phyloP scores from a whole-genome alignment of 2,888 invertebrate species.

The Camptogramma bilineatum region DNA sequence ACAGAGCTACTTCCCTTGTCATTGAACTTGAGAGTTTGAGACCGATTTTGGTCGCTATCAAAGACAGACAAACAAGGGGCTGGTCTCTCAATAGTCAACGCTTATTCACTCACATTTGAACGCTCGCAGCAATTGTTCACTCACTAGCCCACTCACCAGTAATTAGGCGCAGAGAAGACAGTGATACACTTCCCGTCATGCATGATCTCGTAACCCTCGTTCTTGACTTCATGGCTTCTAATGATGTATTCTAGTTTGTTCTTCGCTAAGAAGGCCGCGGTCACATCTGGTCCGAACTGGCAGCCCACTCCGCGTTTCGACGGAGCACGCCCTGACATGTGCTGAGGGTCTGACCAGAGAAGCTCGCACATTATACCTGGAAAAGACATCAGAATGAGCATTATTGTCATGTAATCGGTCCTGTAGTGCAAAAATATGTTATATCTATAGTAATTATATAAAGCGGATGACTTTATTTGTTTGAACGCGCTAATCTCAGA shows the following conservation, averaged over 20 bases:
- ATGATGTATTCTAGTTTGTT: slow-evolving; percentile 98
- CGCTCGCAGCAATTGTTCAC: too few species aligned
- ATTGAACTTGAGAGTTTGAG: too few species aligned
- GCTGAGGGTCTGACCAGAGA: slow-evolving; percentile 99
- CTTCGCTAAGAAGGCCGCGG: slow-evolving; percentile 91
- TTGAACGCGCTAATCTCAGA: too few species aligned
- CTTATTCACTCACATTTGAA: too few species aligned
- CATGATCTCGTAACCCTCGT: slow-evolving; percentile 97
- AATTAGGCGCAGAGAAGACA: slow-evolving; percentile 99
- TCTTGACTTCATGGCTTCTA: slow-evolving; percentile 98
- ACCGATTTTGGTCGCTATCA: too few species aligned
- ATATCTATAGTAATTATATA: too few species aligned
- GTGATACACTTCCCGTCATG: slow-evolving; percentile 99
- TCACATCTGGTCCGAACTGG: slow-evolving; percentile 99
- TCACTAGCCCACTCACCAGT: slow-evolving; percentile 89
- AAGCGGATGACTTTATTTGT: too few species aligned
- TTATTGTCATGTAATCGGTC: too few species aligned
- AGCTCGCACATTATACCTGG: slow-evolving; percentile 97
- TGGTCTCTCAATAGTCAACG: too few species aligned
- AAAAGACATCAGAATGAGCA: slow-evolving; percentile 4
- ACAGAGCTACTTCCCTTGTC: too few species aligned
- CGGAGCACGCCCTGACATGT: slow-evolving; percentile 93
- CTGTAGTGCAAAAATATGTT: too few species aligned
- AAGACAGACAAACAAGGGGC: too few species aligned
- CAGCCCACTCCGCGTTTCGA: slow-evolving; percentile 99